phyloP scores from a whole-genome alignment of 2,888 invertebrate genomes.

The Lymantria monacha region DNA sequence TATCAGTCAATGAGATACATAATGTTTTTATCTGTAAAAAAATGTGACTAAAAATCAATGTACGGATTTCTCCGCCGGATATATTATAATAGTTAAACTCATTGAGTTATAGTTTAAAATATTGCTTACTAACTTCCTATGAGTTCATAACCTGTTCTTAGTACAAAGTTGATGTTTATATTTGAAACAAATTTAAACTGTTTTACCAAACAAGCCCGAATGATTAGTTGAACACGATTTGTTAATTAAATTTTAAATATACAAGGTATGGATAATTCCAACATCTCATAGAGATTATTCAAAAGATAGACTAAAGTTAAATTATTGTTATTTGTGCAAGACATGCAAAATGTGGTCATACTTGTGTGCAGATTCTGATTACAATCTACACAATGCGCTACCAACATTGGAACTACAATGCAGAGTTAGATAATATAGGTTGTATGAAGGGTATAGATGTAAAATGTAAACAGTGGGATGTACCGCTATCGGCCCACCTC shows the following conservation, averaged over 20 bases:
- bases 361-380: constrained; percentile 22
- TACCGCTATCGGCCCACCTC: constrained; percentile 58
- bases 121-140: not conserved
- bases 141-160: not conserved
- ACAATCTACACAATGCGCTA: constrained; percentile 17
- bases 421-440: constrained; percentile 22
- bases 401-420: constrained; percentile 14
- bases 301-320: constrained; percentile 13
- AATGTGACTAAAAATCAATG: no score
- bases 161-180: constrained; percentile 1
- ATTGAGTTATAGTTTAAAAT: not conserved
- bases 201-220: not conserved
- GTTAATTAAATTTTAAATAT: not conserved
- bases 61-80: no score
- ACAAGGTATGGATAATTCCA: constrained; percentile 2
- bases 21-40: no score
- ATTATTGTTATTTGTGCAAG: constrained; percentile 6
- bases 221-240: not conserved
- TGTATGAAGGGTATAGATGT: constrained; percentile 15
- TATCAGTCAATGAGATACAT: no score
- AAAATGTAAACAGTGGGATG: constrained; percentile 46
- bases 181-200: not conserved
- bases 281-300: constrained; percentile 10
- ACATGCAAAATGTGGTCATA: constrained; percentile 22
- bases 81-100: not conserved